Conservation (phyloP, 1,140 invertebrate species). For the Metopolophium dirhodum region DNA sequence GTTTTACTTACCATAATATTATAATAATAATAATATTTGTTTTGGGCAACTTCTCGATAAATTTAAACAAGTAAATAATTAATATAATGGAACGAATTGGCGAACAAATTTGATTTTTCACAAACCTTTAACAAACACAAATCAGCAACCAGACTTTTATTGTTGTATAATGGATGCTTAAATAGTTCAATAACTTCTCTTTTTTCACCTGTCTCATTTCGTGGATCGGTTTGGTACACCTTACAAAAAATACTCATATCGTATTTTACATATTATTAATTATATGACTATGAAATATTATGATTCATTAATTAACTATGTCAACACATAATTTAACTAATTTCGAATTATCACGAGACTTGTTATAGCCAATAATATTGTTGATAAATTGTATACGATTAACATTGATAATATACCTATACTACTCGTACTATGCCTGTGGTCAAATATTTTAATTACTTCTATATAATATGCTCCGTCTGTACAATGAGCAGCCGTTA, state of each 20-base stretch:
- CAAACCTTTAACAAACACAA: constrained; percentile 52
- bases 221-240: constrained; percentile 34
- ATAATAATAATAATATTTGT: neutral
- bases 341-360: neutral
- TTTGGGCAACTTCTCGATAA: neutral
- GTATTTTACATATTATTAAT: neutral
- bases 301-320: neutral
- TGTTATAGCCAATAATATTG: neutral
- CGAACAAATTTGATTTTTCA: neutral
- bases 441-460: neutral
- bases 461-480: neutral
- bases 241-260: neutral
- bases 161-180: constrained; percentile 17
- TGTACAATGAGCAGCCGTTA: constrained; percentile 42
- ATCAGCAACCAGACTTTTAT: constrained; percentile 15
- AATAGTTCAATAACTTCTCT: neutral
- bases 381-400: neutral
- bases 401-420: neutral
- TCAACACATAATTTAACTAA: neutral
- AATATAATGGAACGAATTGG: neutral
- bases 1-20: neutral
- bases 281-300: neutral
- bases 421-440: neutral
- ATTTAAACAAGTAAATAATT: neutral
- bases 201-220: neutral